phyloP scores from a whole-genome alignment of 1,140 invertebrate genomes.

The Pteromalus puparum region DNA sequence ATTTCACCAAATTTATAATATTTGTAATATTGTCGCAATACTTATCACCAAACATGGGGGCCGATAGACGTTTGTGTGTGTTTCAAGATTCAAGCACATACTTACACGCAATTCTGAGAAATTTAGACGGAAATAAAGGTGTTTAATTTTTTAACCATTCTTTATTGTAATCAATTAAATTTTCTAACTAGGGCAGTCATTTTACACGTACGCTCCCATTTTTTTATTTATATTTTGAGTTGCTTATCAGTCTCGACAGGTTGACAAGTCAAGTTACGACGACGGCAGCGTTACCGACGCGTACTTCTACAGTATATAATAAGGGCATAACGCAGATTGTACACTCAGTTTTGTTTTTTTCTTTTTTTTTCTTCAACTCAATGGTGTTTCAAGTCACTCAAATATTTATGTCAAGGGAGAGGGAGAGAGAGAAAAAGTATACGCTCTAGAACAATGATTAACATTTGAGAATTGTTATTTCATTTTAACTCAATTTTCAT shows the following conservation, averaged over 20 bases:
- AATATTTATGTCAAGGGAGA: slow-evolving; percentile 16
- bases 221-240: slow-evolving; percentile 50
- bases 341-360: slow-evolving; percentile 36
- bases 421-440: neutral
- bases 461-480: neutral
- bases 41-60: no score
- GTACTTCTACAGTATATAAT: slow-evolving; percentile 40
- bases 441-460: neutral
- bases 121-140: neutral
- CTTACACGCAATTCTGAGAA: no score
- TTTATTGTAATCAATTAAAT: slow-evolving; percentile 55
- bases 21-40: no score
- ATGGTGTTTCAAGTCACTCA: slow-evolving; percentile 6
- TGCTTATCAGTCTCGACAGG: slow-evolving; percentile 52
- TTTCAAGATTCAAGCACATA: no score
- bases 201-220: slow-evolving; percentile 50
- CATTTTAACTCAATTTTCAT: neutral
- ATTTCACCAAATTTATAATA: no score
- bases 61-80: no score
- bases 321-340: slow-evolving; percentile 42
- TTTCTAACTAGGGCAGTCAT: slow-evolving; percentile 54
- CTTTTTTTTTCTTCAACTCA: neutral
- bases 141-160: slow-evolving; percentile 47
- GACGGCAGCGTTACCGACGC: slow-evolving; percentile 13
- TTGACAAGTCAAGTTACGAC: slow-evolving; percentile 51